Base-by-base conservation (phyloP, 2,888 invertebrate species). In the Pediacus dermestoides region DNA sequence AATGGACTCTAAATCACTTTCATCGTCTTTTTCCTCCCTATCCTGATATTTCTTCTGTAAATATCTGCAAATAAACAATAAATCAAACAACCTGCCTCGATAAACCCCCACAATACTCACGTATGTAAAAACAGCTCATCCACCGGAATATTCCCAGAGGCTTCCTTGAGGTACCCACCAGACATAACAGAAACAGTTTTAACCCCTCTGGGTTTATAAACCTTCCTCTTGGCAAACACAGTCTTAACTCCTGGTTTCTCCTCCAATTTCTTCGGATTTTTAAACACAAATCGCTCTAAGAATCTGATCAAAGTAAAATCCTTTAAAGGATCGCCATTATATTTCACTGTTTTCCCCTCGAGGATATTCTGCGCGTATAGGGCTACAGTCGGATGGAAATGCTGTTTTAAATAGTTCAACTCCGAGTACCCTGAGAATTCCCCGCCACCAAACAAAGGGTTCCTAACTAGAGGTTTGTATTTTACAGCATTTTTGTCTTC, bases 211-310 rank as follows among this genome's bases (percentile, higher is more conserved):
- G 88, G 81, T 8, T 69, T 64, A 64, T 89, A 88, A 33, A 79
- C 76, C 60, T 82, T 81, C 43, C 83, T 71, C 23, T 76, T 71
- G 0, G 81, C 80, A 35, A 85, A 76, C 46, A 75, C 75, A 0
- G 81, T 80, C 63, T 82, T 80, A 0, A 77, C 77, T 0, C 78
- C 80, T 26, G 71, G 74, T 22, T 68, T 68, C n/a, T 72, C 74
- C 0, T 71, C 71, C 1, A 72, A 57, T 48, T 80, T 82, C 65
- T 88, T 89, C 0, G 89, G 89, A 73, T 99, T 99, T 64, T 93
- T 90, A 67, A 91, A 96, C 6, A 91, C 91, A 67, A 96, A 97
- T 26, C 96, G 77, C 60, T 99, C 96, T 28, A 99, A 73, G 68
- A 99, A 99, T 31, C 90, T 76, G 31, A 91, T 85, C 18, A 92